Evolutionary conservation across 2,797 vertebrate species (phyloP), one percentile per base, ranked within the genome.

Genomic region (Rhinogobio ventralis): DNA sequence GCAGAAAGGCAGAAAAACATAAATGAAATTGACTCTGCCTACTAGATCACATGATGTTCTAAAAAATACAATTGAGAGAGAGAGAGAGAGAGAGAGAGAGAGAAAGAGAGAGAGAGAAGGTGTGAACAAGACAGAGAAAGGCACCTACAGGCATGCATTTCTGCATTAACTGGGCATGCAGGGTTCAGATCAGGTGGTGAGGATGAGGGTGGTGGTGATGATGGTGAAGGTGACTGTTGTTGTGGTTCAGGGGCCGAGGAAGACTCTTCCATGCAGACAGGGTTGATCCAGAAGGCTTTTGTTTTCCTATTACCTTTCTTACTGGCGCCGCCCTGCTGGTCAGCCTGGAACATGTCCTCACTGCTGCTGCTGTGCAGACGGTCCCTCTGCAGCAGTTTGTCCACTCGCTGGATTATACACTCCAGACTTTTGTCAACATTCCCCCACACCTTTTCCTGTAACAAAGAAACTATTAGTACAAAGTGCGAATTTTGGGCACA

Each of bases 361-460:
- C 95, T 94, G 88, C 88, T 19, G 87, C 90, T 95, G 6, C 95
- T 96, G 0, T 95, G 96, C 79, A 97, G 92, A 46, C 96, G 96
- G 68, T 99, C 97, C 90, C 95, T 97, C 95, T 97, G 97, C 4
- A 99, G 96, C 85, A 99, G 96, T 89, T 98, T 98, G 95, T 99
- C 98, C 20, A 99, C 97, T 4, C 97, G 95, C 93, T 99, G 96
- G 88, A 99, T 97, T 91, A 99, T 97, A 88, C 98, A 99, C 93
- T 99, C 98, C 90, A 99, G 95, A 89, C 97, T 99, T 90, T 99
- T 99, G 87, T 99, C 98, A 25, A 99, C 98, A 11, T 99, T 99
- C 88, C 96, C 85, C 98, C 98, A 99, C 84, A 99, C 97, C 76
- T 98, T 99, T 94, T 99, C 98, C 98, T 99, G 88, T 30, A 20